Evolutionary conservation across 1,140 invertebrate species (phyloP).

Genomic region (Apolygus lucorum): DNA sequence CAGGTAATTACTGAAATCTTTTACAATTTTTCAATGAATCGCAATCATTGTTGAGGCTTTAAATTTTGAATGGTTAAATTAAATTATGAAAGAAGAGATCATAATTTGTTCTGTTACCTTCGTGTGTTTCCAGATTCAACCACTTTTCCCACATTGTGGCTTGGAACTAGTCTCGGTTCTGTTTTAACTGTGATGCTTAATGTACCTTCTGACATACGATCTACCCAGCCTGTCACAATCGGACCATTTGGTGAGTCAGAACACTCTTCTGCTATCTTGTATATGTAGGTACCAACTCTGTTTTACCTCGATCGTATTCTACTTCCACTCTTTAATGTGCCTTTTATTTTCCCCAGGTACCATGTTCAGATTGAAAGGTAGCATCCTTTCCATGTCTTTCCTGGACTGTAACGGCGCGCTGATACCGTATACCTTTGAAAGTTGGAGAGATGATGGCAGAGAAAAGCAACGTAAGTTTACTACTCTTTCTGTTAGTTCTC

Average conservation of each 20-base stretch:
- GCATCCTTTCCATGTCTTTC: constrained; percentile 88
- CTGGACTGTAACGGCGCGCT: constrained; percentile 85
- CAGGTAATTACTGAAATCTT: too few species aligned
- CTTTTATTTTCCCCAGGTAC: constrained; percentile 56
- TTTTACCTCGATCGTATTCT: too few species aligned
- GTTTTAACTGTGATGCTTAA: constrained; percentile 84
- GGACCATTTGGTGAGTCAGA: constrained; percentile 69
- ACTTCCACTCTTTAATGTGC: too few species aligned
- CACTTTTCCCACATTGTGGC: constrained; percentile 81
- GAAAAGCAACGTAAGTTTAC: constrained; percentile 51
- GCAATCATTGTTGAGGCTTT: too few species aligned
- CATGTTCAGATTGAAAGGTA: constrained; percentile 88
- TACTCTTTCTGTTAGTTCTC: too few species aligned
- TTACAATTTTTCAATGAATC: too few species aligned
- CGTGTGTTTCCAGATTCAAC: constrained; percentile 54
- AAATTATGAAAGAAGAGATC: too few species aligned
- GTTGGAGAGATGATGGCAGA: constrained; percentile 72
- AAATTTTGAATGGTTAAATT: too few species aligned
- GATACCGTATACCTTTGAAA: constrained; percentile 73
- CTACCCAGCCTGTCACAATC: constrained; percentile 80
- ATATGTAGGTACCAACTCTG: not conserved
- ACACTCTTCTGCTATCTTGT: not conserved
- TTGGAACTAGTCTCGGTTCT: constrained; percentile 90
- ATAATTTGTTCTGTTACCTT: too few species aligned
- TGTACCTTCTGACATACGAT: constrained; percentile 67